Evolutionary conservation across 2,888 invertebrate species (phyloP).

Genomic region (Drosophila paranaensis): DNA sequence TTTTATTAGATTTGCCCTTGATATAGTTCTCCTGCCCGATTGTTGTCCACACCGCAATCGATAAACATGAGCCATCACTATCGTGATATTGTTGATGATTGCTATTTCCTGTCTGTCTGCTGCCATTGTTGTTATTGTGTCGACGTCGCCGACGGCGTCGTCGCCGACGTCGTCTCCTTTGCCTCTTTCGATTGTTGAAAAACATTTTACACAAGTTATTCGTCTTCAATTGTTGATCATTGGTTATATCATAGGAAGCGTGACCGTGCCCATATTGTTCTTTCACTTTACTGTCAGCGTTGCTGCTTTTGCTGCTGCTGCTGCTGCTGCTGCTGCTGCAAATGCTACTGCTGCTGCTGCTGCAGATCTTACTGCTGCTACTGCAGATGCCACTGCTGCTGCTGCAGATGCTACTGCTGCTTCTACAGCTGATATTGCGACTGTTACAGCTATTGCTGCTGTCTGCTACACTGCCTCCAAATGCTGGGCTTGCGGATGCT

Average conservation of each 20-base stretch:
- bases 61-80: conserved; percentile 8
- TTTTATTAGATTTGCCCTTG: not conserved
- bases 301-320: conserved; percentile 1
- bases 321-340: not conserved
- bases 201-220: conserved; percentile 70
- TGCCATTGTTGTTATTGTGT: conserved; percentile 28
- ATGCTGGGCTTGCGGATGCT: not conserved
- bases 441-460: not conserved
- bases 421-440: not conserved
- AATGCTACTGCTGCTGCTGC: not conserved
- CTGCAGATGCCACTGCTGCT: not conserved
- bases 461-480: not conserved
- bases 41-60: conserved; percentile 50
- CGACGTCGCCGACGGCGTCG: conserved; percentile 65
- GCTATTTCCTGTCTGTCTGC: conserved; percentile 19
- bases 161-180: conserved; percentile 57
- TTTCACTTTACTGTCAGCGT: conserved; percentile 37
- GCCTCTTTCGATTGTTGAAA: conserved; percentile 64
- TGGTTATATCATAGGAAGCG: conserved; percentile 59
- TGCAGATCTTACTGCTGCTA: conserved; percentile 2
- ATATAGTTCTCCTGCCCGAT: conserved; percentile 23
- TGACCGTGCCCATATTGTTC: conserved; percentile 46
- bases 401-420: not conserved
- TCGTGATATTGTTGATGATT: conserved; percentile 31
- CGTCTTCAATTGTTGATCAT: conserved; percentile 71